Percentiles rank a stretch among this genome's conserved stretches.
phyloP scores from a whole-genome alignment of 1,140 invertebrate genomes.

The roundworm (Caenorhabditis elegans) region WBcel235 BX284604.4:15714001-15714500 shows the following conservation, averaged over 20 bases:
- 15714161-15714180: background rate
- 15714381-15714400: constrained; percentile 59
- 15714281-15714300: background rate
- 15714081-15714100: constrained; percentile 5
- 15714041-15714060: too few relatives aligned
- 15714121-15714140: background rate
- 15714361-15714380: constrained; percentile 65
- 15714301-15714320: background rate
- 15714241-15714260: too few relatives aligned
- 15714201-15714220: too few relatives aligned
- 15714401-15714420: constrained; percentile 58
- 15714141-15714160: background rate
- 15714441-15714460: constrained; percentile 58
- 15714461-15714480: background rate
- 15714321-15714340: background rate
- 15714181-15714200: background rate
- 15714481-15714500: too few relatives aligned
- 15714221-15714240: too few relatives aligned
- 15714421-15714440: constrained; percentile 61
- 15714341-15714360: constrained; percentile 57
- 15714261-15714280: background rate
- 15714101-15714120: background rate
- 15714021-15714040: too few relatives aligned
- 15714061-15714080: too few relatives aligned
- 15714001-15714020: too few relatives aligned